Evolutionary conservation across 1,140 invertebrate genomes (phyloP), one percentile per base, ranked within the genome.

Genomic region (Stratiolaelaps scimitus): DNA sequence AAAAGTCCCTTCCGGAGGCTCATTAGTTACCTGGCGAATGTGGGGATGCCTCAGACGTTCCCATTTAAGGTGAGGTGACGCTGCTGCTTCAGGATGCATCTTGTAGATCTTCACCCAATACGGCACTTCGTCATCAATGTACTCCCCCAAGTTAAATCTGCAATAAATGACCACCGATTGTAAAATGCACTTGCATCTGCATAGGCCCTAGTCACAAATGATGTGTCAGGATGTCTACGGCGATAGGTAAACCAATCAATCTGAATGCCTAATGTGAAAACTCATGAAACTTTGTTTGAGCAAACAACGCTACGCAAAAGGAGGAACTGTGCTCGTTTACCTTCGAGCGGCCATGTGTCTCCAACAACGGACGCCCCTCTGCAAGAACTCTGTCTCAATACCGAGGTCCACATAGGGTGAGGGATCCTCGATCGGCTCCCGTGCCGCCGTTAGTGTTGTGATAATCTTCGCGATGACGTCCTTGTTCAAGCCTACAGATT

Each of bases 101-200:
- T 60, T 60, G 53, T 20, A 60, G 34, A 60, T 60, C 53, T 60
- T 60, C 23, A 10, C 53, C 53, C 53, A 60, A 15, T 19, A 5
- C 17, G 53, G 53, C 15, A 60, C 26, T 26, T 60, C 53, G 2
- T 19, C 17, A 13, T 60, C 20, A 15, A 60, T 2, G 20, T 15
- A 29, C 26, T 60, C 53, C 1, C 13, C 15, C 13, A 60, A 17
- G 34, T 23, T 20, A 2, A 23, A 23, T 26, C 34, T 40, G 34
- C 10, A 6, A 40, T 40, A 40, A 40, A 40, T 4, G 34, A 6
- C 10, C 34, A 6, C 10, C 34, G 34, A 40, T 40, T 40, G 4
- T 4, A 40, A 40, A 40, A 40, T 6, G 34, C 34, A 40, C 5
- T 40, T 10, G 10, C 4, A 40, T 40, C 10, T 40, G n/a, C 10